These are phyloP conservation scores for Tenebrio molitor DNA, from an alignment of 1,140 invertebrate genomes.

Conservation along the genomic window DNA sequence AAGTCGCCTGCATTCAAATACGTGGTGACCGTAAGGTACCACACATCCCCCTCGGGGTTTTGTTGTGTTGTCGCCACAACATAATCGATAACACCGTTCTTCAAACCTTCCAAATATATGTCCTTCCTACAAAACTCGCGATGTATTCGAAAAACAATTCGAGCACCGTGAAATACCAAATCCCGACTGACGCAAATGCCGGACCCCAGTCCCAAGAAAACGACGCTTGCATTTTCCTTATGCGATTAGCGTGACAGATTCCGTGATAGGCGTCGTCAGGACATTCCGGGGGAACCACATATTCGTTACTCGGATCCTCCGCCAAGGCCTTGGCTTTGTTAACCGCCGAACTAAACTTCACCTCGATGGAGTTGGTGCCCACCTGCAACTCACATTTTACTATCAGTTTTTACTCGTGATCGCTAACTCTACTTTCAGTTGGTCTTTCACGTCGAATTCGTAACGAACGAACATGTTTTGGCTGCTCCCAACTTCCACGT, in stretches of 20 bases:
- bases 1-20: slow-evolving; percentile 56
- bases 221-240: slow-evolving; percentile 96
- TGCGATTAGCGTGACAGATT: slow-evolving; percentile 93
- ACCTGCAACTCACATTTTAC: slow-evolving; percentile 62
- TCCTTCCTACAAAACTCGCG: slow-evolving; percentile 68
- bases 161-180: slow-evolving; percentile 83
- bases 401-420: background rate
- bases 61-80: slow-evolving; percentile 64
- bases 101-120: slow-evolving; percentile 70
- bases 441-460: slow-evolving; percentile 78
- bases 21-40: slow-evolving; percentile 65
- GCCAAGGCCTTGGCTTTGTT: slow-evolving; percentile 73
- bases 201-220: slow-evolving; percentile 99
- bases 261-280: slow-evolving; percentile 84
- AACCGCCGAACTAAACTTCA: slow-evolving; percentile 85
- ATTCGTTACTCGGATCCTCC: slow-evolving; percentile 69
- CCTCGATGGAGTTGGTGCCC: slow-evolving; percentile 75
- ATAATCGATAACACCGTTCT: slow-evolving; percentile 68
- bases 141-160: background rate
- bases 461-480: slow-evolving; percentile 95
- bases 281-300: slow-evolving; percentile 84
- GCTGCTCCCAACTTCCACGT: slow-evolving; percentile 73
- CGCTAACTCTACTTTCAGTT: slow-evolving; percentile 66
- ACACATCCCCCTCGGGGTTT: slow-evolving; percentile 58
- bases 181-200: slow-evolving; percentile 92